Percentiles rank a stretch among this genome's conserved stretches.
Conservation (phyloP, 1,140 invertebrate genomes). For the Pseudachorutes palmiensis region DNA sequence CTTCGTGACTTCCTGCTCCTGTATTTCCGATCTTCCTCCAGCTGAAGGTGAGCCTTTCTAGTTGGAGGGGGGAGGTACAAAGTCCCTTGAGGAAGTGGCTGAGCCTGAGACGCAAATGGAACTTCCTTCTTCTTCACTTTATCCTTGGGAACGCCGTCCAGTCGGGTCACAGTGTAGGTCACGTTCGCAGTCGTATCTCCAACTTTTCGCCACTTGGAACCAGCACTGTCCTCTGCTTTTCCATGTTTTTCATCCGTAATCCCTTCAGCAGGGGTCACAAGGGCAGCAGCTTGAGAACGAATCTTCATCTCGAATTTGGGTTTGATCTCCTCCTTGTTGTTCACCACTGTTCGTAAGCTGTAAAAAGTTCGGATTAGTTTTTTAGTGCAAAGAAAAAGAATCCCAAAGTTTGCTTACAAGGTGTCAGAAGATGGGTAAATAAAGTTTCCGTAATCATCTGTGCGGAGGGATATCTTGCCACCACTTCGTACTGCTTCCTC, state of each 20-base stretch:
- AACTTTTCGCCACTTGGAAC: constrained; percentile 33
- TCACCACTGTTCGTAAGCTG: constrained; percentile 30
- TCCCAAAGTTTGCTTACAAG: background rate
- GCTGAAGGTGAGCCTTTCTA: background rate
- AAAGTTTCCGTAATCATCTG: constrained; percentile 34
- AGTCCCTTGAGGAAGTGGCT: background rate
- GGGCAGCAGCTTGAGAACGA: background rate
- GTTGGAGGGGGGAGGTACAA: background rate
- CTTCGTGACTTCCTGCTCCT: background rate
- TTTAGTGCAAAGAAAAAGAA: constrained; percentile 4
- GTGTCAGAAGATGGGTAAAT: constrained; percentile 15
- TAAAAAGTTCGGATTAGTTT: background rate
- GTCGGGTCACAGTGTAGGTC: constrained; percentile 16
- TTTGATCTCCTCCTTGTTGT: constrained; percentile 14
- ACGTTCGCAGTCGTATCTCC: constrained; percentile 13
- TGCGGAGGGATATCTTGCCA: constrained; percentile 23
- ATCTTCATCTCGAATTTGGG: constrained; percentile 34
- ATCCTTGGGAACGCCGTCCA: constrained; percentile 13
- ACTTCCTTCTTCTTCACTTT: background rate
- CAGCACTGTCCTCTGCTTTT: constrained; percentile 3
- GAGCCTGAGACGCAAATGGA: background rate
- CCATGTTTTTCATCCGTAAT: background rate
- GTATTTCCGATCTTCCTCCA: background rate
- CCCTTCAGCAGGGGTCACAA: background rate
- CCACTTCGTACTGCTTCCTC: no score